Conservation (phyloP, 2,113 vertebrate genomes). For the Clarias batrachus region DNA sequence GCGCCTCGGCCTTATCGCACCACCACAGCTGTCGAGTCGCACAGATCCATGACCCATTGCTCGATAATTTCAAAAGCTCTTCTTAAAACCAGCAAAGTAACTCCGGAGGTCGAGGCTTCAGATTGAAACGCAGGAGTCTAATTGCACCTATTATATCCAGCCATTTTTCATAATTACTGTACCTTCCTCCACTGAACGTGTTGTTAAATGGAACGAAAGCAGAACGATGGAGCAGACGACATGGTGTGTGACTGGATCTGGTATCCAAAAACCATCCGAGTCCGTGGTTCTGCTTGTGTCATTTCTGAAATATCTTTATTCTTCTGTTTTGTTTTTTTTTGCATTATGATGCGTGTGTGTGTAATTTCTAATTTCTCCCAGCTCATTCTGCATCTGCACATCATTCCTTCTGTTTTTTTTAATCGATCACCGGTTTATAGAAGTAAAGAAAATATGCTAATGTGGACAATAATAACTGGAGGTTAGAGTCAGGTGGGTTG, state of each 20-base stretch:
- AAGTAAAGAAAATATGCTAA: not conserved
- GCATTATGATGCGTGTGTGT: not conserved
- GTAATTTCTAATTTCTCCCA: not conserved
- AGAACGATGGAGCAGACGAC: not conserved
- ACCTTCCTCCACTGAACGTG: not conserved
- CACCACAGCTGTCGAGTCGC: slow-evolving; percentile 20
- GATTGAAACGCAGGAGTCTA: not conserved
- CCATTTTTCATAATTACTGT: not conserved
- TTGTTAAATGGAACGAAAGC: not conserved
- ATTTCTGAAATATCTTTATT: slow-evolving; percentile 22
- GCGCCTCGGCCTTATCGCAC: slow-evolving; percentile 27
- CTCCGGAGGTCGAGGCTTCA: not conserved
- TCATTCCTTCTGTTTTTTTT: not conserved
- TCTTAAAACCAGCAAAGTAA: not conserved
- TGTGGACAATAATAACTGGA: not conserved
- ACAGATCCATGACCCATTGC: not conserved
- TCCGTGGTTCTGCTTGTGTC: not conserved
- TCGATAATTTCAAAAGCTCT: slow-evolving; percentile 13
- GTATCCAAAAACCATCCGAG: slow-evolving; percentile 6
- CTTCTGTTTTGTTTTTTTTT: not conserved
- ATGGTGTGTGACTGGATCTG: not conserved
- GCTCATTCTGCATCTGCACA: slow-evolving; percentile 4
- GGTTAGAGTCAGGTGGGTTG: not conserved
- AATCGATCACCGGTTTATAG: slow-evolving; percentile 26
- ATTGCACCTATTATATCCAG: slow-evolving; percentile 18